Percentiles rank a stretch among this genome's conserved stretches.
These are phyloP conservation scores for Latrodectus elegans DNA, from an alignment of 2,888 invertebrate genomes.

Conservation along the genomic window DNA sequence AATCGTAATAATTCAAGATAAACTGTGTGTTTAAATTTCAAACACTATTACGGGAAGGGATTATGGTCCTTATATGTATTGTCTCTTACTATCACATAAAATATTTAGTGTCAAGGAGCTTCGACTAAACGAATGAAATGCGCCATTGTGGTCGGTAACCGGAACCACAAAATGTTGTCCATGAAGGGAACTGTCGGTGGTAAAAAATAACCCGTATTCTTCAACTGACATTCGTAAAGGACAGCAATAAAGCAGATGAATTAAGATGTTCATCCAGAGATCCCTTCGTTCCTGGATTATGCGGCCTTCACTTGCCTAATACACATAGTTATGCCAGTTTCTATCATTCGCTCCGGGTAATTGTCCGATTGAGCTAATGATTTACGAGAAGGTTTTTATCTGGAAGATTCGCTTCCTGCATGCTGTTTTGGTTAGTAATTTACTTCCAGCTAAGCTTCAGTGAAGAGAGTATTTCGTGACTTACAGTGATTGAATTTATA, in stretches of 20 bases:
- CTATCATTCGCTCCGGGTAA: slow-evolving; percentile 19
- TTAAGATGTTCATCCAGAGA: slow-evolving; percentile 43
- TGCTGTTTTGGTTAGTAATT: neutral
- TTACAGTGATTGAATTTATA: too few species aligned
- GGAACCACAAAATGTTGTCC: slow-evolving; percentile 24
- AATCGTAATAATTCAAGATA: too few species aligned
- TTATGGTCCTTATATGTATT: too few species aligned
- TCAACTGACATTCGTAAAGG: slow-evolving; percentile 43
- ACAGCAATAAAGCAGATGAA: slow-evolving; percentile 61
- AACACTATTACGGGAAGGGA: too few species aligned
- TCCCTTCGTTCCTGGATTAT: slow-evolving; percentile 42
- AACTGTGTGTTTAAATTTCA: too few species aligned
- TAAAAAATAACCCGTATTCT: slow-evolving; percentile 49
- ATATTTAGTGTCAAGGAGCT: too few species aligned
- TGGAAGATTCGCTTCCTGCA: neutral
- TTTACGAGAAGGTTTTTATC: neutral
- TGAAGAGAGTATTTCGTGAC: neutral
- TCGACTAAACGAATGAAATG: slow-evolving; percentile 6
- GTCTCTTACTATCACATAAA: too few species aligned
- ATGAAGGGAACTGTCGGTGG: slow-evolving; percentile 29
- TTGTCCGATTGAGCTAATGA: neutral
- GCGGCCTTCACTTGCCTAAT: slow-evolving; percentile 34
- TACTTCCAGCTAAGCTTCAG: neutral
- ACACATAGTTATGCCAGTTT: slow-evolving; percentile 34
- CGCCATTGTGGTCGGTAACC: slow-evolving; percentile 4